A percentile compares a stretch with the other conserved stretches of the same genome.
Conservation (phyloP, 2,113 vertebrate species). For the Corapipo altera region DNA sequence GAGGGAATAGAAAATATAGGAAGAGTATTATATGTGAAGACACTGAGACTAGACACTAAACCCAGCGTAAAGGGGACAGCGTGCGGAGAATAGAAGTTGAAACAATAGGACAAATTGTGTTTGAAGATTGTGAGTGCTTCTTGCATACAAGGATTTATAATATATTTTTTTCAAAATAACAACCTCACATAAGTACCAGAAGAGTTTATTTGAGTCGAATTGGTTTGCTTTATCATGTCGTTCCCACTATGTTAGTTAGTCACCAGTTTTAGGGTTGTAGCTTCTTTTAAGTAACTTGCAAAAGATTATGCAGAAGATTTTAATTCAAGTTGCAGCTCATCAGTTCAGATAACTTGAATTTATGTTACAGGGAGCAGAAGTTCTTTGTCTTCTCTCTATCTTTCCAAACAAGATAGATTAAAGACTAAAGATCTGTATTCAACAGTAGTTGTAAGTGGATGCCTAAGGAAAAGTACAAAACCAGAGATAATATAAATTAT, state of each 20-base stretch:
- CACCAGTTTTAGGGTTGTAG: not conserved
- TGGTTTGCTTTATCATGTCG: not conserved
- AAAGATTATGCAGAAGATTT: not conserved
- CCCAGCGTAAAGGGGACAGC: not conserved
- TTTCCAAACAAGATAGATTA: not conserved
- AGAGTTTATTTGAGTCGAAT: not conserved
- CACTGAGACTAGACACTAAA: not conserved
- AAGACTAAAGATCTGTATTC: not conserved
- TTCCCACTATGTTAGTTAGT: not conserved
- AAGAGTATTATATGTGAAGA: not conserved
- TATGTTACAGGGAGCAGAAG: not conserved
- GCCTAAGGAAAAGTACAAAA: not conserved
- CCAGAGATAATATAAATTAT: not conserved
- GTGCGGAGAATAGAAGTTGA: not conserved
- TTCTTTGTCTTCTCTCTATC: not conserved
- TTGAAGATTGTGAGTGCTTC: not conserved
- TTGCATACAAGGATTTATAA: not conserved
- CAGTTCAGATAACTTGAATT: not conserved
- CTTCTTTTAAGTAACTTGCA: not conserved
- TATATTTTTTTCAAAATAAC: not conserved
- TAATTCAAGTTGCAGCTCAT: not conserved
- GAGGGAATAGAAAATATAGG: not conserved
- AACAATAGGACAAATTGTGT: not conserved
- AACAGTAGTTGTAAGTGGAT: not conserved
- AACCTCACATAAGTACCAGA: not conserved